Percentiles rank a stretch among this genome's conserved stretches.
Evolutionary conservation across 2,888 invertebrate genomes (phyloP).

Genomic region (Mesorhabditis sp.): DNA sequence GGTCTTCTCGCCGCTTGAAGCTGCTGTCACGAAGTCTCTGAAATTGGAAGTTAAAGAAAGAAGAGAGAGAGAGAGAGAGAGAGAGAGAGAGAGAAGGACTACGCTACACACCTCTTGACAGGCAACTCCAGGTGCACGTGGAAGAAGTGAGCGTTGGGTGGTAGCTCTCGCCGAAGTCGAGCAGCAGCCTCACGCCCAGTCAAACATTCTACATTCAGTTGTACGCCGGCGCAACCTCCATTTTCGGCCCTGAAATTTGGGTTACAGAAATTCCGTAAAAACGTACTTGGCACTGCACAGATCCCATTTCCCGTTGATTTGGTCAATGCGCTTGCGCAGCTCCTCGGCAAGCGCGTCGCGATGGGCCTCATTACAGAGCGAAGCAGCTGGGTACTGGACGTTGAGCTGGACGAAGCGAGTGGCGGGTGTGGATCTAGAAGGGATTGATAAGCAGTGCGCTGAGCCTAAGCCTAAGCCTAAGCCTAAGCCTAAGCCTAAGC

Average conservation of each 20-base stretch:
- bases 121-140: constrained; percentile 32
- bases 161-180: constrained; percentile 12
- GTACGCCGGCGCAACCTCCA: constrained; percentile 78
- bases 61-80: neutral
- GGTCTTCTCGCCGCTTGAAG: constrained; percentile 61
- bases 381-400: constrained; percentile 92
- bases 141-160: constrained; percentile 14
- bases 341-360: constrained; percentile 66
- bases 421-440: constrained; percentile 78
- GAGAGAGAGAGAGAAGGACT: neutral
- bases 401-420: constrained; percentile 87
- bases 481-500: too few species aligned
- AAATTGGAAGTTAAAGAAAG: neutral
- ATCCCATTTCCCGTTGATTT: constrained; percentile 90
- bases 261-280: neutral
- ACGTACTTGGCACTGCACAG: constrained; percentile 72
- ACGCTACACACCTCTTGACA: constrained; percentile 26
- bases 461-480: too few species aligned
- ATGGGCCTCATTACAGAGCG: constrained; percentile 89
- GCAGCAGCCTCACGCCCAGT: constrained; percentile 60
- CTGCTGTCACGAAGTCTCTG: constrained; percentile 59
- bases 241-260: constrained; percentile 64
- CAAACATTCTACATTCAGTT: constrained; percentile 62
- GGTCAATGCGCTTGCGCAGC: constrained; percentile 81
- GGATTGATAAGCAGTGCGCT: neutral